Conservation (phyloP, 37 sponge, comb jelly and placozoan genomes). For the Beroe ovata region DNA sequence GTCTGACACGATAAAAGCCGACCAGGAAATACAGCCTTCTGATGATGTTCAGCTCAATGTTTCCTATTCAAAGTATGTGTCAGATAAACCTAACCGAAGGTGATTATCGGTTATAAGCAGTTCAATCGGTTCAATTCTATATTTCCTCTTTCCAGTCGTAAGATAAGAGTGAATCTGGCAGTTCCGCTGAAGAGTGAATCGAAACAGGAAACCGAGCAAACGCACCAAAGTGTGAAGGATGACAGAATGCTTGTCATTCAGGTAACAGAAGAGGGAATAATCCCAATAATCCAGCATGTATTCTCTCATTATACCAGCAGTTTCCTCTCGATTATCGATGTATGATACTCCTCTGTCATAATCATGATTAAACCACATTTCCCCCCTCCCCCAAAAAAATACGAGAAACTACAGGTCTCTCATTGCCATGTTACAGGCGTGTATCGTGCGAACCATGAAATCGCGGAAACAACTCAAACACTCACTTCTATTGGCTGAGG, state of each 20-base stretch:
- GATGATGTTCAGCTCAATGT: conserved; percentile 12
- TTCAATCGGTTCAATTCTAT: no score
- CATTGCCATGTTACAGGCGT: no score
- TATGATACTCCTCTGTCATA: not conserved
- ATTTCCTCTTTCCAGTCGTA: conserved; percentile 66
- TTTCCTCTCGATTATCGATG: not conserved
- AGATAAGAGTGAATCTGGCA: conserved; percentile 93
- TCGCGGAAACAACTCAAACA: conserved; percentile 91
- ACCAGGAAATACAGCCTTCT: not conserved
- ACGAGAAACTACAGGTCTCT: no score
- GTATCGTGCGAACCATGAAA: conserved; percentile 98
- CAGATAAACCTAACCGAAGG: no score
- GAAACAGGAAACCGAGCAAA: conserved; percentile 87
- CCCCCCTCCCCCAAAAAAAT: no score
- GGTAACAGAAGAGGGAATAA: no score
- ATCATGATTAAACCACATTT: no score
- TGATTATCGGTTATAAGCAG: no score
- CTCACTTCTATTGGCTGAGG: conserved; percentile 89
- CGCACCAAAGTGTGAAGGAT: conserved; percentile 95
- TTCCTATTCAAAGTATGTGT: conserved; percentile 19
- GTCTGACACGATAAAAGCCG: not conserved
- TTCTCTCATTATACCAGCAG: not conserved
- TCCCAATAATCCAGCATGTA: not conserved
- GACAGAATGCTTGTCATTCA: conserved; percentile 97
- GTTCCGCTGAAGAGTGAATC: conserved; percentile 90